A percentile compares a stretch with the other conserved stretches of the same genome.
These are phyloP conservation scores for Vireo griseus DNA, from an alignment of 2,797 vertebrate genomes.

Conservation along the genomic window DNA sequence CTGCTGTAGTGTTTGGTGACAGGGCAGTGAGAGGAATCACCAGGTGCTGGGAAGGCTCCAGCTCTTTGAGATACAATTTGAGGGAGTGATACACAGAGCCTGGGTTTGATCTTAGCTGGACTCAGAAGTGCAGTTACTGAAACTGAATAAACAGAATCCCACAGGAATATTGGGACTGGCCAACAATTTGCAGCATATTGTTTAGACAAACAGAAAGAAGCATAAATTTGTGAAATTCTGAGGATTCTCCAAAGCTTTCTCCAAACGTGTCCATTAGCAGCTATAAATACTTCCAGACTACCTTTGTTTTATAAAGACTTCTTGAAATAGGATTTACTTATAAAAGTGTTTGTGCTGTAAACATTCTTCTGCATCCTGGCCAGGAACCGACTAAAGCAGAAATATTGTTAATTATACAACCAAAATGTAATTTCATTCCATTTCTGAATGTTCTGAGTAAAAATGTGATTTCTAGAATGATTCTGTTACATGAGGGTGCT, in stretches of 20 bases:
- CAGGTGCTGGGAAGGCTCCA: background rate
- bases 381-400: background rate
- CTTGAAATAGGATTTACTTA: background rate
- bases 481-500: background rate
- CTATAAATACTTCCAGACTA: background rate
- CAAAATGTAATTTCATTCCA: background rate
- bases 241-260: background rate
- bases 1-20: background rate
- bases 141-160: background rate
- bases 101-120: background rate
- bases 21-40: background rate
- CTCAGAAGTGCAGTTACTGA: background rate
- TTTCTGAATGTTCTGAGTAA: background rate
- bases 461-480: background rate
- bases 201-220: background rate
- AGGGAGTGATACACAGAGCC: fast-evolving
- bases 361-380: background rate
- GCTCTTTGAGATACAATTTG: background rate
- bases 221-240: background rate
- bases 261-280: background rate
- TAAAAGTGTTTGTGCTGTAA: background rate
- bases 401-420: background rate
- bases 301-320: background rate
- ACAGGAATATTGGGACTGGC: background rate
- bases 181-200: background rate